These are phyloP conservation scores for Bungarus multicinctus DNA, from an alignment of 2,113 vertebrate genomes.

Conservation along the genomic window DNA sequence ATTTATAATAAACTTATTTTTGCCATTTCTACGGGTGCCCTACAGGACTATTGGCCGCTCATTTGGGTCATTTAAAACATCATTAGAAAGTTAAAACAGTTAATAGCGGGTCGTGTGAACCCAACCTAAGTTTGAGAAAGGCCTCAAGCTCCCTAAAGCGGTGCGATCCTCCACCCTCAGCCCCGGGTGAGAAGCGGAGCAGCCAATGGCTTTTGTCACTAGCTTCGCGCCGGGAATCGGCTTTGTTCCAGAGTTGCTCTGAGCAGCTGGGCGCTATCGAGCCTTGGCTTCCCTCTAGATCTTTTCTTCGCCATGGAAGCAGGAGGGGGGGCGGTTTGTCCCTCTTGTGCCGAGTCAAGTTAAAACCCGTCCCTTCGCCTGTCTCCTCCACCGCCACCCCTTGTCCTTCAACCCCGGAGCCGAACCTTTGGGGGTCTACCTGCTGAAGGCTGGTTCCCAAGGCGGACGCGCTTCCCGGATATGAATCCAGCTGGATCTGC, in stretches of 20 bases:
- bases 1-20: background rate
- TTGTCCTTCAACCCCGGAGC: background rate
- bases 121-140: background rate
- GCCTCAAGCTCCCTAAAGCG: too few relatives aligned
- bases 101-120: background rate
- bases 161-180: too few relatives aligned
- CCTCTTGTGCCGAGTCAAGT: conserved; percentile 13
- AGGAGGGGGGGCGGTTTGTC: background rate
- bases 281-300: background rate
- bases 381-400: too few relatives aligned
- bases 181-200: background rate
- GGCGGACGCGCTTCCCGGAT: background rate
- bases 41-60: background rate
- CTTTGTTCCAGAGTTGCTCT: too few relatives aligned
- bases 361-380: background rate
- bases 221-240: background rate
- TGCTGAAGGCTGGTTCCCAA: background rate
- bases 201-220: background rate
- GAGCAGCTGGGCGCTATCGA: background rate
- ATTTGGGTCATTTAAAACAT: background rate
- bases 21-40: background rate
- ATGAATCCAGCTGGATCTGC: background rate
- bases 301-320: background rate
- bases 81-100: background rate
- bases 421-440: background rate